phyloP scores from a whole-genome alignment of 2,888 invertebrate species.

The Linnaemya tessellans region DNA sequence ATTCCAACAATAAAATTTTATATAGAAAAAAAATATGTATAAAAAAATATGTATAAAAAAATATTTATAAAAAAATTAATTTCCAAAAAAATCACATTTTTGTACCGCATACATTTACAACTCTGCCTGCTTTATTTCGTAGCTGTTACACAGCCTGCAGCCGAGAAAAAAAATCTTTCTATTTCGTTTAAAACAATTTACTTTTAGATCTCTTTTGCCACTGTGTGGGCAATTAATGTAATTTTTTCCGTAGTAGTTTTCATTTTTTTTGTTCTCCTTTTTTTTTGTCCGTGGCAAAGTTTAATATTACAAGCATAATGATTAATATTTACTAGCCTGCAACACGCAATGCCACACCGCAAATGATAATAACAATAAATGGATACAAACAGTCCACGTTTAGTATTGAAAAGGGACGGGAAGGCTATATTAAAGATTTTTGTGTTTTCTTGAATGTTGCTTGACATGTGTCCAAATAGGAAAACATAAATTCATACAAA shows the following conservation, averaged over 20 bases:
- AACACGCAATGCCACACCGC: conserved; percentile 53
- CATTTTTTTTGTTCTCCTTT: conserved; percentile 13
- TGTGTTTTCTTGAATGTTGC: neutral
- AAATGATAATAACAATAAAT: conserved; percentile 22
- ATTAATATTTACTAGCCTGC: conserved; percentile 46
- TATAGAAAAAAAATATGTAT: no score
- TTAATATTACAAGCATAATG: conserved; percentile 25
- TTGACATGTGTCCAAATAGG: conserved; percentile 44
- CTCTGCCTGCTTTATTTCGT: neutral
- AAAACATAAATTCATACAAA: conserved; percentile 34
- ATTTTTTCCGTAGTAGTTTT: conserved; percentile 8
- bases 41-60: no score
- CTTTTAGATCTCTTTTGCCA: conserved; percentile 57
- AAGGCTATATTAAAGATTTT: neutral
- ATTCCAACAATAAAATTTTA: no score
- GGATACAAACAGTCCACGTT: neutral
- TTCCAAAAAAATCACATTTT: no score
- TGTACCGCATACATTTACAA: neutral
- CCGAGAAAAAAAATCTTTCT: neutral
- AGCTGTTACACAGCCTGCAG: neutral
- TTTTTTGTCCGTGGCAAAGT: conserved; percentile 21
- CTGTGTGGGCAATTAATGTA: conserved; percentile 71
- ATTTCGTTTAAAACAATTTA: conserved; percentile 37
- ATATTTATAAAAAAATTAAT: neutral
- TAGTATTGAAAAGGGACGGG: conserved; percentile 1